These are phyloP conservation scores for Bombylius discolor DNA, from an alignment of 2,888 invertebrate genomes.

Conservation along the genomic window DNA sequence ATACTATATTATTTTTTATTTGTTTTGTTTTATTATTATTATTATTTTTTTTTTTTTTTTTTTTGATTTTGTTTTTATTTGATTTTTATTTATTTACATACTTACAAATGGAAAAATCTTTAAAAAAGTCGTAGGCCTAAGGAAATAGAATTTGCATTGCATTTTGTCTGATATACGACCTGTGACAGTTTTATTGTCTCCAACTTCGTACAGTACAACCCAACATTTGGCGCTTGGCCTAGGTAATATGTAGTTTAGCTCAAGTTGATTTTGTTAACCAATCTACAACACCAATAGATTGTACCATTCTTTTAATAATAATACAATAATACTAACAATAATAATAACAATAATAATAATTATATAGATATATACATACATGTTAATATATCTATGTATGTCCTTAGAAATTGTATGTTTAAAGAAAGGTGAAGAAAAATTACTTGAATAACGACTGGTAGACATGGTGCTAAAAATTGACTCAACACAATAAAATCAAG, in stretches of 20 bases:
- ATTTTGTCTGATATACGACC: neutral
- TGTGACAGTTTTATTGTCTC: neutral
- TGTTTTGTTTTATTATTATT: no score
- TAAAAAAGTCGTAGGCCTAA: neutral
- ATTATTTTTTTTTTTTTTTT: no score
- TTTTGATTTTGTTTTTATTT: no score
- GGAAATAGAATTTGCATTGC: neutral
- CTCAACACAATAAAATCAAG: neutral
- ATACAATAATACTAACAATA: no score
- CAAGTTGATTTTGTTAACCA: neutral
- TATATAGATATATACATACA: neutral
- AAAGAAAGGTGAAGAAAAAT: neutral
- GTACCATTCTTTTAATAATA: neutral
- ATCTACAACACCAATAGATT: neutral
- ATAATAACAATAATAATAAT: no score
- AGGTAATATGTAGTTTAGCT: no score
- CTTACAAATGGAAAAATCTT: neutral
- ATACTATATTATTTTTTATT: no score
- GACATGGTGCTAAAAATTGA: neutral
- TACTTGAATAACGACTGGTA: neutral
- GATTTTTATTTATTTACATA: no score
- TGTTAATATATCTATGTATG: neutral
- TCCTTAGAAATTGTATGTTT: neutral
- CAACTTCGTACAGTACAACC: neutral
- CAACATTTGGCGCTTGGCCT: neutral